Percentiles rank a stretch among this genome's conserved stretches.
phyloP scores from a whole-genome alignment of 35 echinoderm and acorn worm species.

The Apostichopus californicus region DNA sequence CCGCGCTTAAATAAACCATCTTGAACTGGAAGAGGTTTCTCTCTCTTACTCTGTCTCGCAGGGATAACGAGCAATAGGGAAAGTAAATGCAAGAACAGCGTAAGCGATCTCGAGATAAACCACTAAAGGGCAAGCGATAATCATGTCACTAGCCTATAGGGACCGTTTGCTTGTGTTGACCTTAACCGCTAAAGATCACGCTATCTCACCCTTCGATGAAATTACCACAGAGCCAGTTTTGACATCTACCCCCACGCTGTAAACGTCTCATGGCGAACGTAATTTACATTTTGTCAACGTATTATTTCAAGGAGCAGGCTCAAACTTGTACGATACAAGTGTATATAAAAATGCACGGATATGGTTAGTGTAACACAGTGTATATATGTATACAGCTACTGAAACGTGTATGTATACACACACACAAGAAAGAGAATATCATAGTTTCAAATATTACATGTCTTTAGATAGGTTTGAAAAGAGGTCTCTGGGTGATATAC shows the following conservation, averaged over 20 bases:
- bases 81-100: not conserved
- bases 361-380: no score
- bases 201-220: conserved; percentile 11
- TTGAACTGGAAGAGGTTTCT: conserved; percentile 41
- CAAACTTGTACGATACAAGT: no score
- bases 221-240: conserved; percentile 39
- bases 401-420: no score
- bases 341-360: no score
- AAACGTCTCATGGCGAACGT: conserved; percentile 31
- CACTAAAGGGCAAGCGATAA: conserved; percentile 15
- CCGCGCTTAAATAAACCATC: conserved; percentile 47
- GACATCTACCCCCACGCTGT: conserved; percentile 31
- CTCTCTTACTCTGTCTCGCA: not conserved
- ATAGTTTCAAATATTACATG: no score
- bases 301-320: not conserved
- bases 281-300: conserved; percentile 22
- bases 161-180: conserved; percentile 40
- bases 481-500: no score
- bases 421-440: no score
- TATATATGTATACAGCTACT: no score
- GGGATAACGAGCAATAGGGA: not conserved
- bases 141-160: conserved; percentile 14
- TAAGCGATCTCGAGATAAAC: conserved; percentile 15
- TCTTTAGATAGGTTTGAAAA: no score
- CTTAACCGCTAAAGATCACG: conserved; percentile 39